Percentiles rank a stretch among this genome's conserved stretches.
These are phyloP conservation scores for Falco cherrug DNA, from an alignment of 2,797 vertebrate genomes.

Conservation along the genomic window DNA sequence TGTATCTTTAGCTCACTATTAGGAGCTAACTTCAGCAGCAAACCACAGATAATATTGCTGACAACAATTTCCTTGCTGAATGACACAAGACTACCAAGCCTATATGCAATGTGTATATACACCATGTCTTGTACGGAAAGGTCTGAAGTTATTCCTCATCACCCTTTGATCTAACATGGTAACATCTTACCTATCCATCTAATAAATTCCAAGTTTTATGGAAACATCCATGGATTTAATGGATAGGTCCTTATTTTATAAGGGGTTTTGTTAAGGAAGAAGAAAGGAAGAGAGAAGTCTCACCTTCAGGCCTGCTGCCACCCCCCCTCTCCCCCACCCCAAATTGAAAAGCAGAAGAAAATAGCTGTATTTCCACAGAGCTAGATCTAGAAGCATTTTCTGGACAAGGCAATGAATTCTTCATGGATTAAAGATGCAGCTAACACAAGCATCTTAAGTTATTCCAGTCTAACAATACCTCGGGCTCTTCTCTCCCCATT, in stretches of 20 bases:
- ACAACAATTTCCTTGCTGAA: neutral
- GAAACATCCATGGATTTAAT: neutral
- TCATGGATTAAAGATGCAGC: neutral
- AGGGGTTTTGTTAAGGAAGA: neutral
- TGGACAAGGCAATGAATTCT: neutral
- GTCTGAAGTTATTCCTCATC: neutral
- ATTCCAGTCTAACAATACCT: neutral
- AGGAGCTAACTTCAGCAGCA: neutral
- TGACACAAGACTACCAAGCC: neutral
- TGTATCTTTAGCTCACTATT: neutral
- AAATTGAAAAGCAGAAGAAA: neutral
- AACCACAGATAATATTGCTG: neutral
- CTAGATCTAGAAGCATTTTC: neutral
- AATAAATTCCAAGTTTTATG: neutral
- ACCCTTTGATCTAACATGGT: neutral
- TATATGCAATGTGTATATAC: neutral
- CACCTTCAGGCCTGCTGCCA: neutral
- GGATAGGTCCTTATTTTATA: neutral
- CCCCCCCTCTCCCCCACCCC: rapidly evolving
- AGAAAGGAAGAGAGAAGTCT: neutral
- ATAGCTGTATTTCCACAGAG: neutral
- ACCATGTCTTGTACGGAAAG: neutral
- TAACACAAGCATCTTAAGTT: neutral
- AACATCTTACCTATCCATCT: neutral
- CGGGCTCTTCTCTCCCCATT: neutral